A percentile compares a stretch with the other conserved stretches of the same genome.
These are phyloP conservation scores for Eupeodes corollae DNA, from an alignment of 1,140 invertebrate species.

Conservation along the genomic window DNA sequence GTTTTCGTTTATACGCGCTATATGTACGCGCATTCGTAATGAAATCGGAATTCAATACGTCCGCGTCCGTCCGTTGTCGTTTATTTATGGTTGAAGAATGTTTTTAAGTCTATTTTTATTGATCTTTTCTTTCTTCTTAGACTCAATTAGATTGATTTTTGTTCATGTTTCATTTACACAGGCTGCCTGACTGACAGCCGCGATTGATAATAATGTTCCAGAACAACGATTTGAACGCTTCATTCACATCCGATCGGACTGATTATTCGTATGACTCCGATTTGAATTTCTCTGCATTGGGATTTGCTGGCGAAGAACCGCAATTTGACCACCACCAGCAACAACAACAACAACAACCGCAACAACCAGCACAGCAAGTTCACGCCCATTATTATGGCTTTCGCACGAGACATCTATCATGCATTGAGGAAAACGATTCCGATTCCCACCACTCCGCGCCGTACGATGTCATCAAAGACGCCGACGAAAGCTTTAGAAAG, in stretches of 20 bases:
- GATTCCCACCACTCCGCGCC: constrained; percentile 29
- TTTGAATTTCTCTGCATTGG: not conserved
- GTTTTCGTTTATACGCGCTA: too few species aligned
- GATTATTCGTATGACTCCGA: constrained; percentile 6
- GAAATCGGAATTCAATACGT: too few species aligned
- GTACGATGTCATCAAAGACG: constrained; percentile 30
- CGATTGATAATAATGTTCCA: too few species aligned
- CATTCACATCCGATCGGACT: constrained; percentile 7
- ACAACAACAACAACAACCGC: constrained; percentile 5
- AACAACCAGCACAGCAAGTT: constrained; percentile 8
- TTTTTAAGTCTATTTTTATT: too few species aligned
- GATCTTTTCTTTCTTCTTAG: too few species aligned
- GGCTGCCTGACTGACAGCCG: too few species aligned
- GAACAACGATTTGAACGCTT: constrained; percentile 5
- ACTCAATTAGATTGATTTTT: too few species aligned
- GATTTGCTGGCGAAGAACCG: constrained; percentile 10
- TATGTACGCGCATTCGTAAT: too few species aligned
- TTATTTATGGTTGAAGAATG: too few species aligned
- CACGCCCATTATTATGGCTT: constrained; percentile 29
- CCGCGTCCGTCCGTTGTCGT: too few species aligned
- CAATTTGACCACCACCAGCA: constrained; percentile 8
- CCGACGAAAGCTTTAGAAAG: constrained; percentile 30
- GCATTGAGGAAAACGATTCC: constrained; percentile 35
- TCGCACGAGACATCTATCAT: constrained; percentile 32
- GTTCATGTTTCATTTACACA: too few species aligned